Base-by-base conservation (phyloP, 2,113 vertebrate genomes). In the Percina caprodes region DNA sequence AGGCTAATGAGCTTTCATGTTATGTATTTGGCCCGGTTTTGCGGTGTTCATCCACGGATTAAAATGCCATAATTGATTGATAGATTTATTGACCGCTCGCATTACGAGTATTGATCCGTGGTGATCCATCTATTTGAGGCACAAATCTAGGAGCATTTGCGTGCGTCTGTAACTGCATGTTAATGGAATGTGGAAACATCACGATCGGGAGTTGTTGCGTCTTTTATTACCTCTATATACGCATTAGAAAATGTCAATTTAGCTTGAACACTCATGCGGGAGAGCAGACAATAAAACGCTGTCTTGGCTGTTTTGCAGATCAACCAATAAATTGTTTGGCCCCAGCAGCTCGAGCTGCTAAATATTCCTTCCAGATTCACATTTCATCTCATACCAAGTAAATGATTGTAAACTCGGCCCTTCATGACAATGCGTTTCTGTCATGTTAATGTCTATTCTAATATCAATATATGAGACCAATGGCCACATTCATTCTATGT, bases 361-460 rank as follows among this genome's bases (percentile, higher is more conserved):
- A 85, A 87, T 85, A 88, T 80, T 86, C 83, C 82, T 86, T 87
- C 72, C 61, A 86, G 84, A 91, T 83, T 87, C 88, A 67, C 82
- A 79, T 90, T 85, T 90, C 89, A 82, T 86, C 83, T 88, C 87
- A 76, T 84, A 71, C 74, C 86, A 90, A 84, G 81, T 88, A 91
- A 90, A 92, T 84, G 86, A 90, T 83, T 83, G 84, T 83, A 88
- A 92, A 90, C 78, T 82, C 69, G 77, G 72, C 81, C 80, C 85
- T 86, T 90, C 87, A 69, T 80, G 26, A 35, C 84, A 51, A 61
- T 58, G 79, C 30, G 51, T 82, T 85, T 86, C 70, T 82, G 86
- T 90, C 91, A 90, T n/a, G 79, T 90, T 92, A 87, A 92, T 83
- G 91, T 88, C 85, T 87, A 8, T 83, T 90, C 84, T 84, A 88